A percentile compares a stretch with the other conserved stretches of the same genome.
phyloP scores from a whole-genome alignment of 2,113 vertebrate genomes.

The Anolis carolinensis region DNA sequence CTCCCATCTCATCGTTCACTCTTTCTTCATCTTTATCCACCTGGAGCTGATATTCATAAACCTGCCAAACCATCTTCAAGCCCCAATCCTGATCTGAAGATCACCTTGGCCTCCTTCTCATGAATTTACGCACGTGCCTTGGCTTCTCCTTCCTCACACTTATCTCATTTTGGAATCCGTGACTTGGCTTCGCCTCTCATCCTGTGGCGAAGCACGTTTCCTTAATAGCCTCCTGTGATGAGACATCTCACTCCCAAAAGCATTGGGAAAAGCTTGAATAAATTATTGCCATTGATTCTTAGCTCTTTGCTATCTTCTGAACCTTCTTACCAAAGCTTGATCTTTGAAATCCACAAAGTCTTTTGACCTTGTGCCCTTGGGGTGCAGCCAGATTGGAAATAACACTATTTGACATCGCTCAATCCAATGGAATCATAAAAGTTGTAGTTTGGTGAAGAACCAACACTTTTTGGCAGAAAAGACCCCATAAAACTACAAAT shows the following conservation, averaged over 20 bases:
- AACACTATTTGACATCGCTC: too few species aligned
- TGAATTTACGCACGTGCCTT: slow-evolving; percentile 42
- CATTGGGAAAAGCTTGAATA: slow-evolving; percentile 67
- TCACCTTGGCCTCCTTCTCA: slow-evolving; percentile 42
- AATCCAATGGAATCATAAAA: too few species aligned
- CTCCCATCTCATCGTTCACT: accelerated
- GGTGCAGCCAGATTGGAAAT: too few species aligned
- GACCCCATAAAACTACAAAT: too few species aligned
- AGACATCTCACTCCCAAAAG: slow-evolving; percentile 59
- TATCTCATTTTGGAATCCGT: slow-evolving; percentile 50
- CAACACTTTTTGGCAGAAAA: too few species aligned
- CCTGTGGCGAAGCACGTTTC: slow-evolving; percentile 61
- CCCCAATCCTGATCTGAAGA: not conserved
- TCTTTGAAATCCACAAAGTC: too few species aligned
- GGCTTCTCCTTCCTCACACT: slow-evolving; percentile 5
- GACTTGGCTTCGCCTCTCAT: slow-evolving; percentile 58
- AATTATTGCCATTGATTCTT: slow-evolving; percentile 26
- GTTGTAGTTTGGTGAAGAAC: too few species aligned
- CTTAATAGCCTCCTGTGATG: slow-evolving; percentile 59
- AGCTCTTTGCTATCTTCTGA: slow-evolving; percentile 49
- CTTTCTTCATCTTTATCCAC: not conserved
- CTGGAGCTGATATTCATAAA: slow-evolving; percentile 36
- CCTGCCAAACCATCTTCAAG: not conserved
- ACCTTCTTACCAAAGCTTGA: slow-evolving; percentile 41
- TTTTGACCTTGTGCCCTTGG: too few species aligned